phyloP scores from a whole-genome alignment of 37 sponge, comb jelly and placozoan species.

The Haliclona indistincta region DNA sequence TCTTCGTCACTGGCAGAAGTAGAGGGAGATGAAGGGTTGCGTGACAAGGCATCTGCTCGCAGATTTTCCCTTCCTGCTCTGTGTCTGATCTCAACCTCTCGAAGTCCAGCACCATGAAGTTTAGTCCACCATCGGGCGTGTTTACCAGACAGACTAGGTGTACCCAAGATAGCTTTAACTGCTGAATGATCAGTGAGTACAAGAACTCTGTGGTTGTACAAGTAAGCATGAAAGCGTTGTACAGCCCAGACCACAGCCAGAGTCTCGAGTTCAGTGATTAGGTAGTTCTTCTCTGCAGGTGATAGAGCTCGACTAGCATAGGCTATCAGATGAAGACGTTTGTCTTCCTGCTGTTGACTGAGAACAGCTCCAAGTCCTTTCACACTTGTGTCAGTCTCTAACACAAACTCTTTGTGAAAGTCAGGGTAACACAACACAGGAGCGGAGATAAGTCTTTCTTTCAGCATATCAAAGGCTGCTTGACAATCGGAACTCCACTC shows the following conservation, averaged over 20 bases:
- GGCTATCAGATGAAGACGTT: conserved; percentile 32
- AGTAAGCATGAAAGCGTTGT: conserved; percentile 41
- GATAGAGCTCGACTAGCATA: conserved; percentile 42
- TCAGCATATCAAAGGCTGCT: conserved; percentile 27
- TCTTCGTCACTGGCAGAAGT: background rate
- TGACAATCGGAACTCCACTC: conserved; percentile 51
- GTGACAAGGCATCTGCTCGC: conserved; percentile 49
- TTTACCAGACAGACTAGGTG: conserved; percentile 44
- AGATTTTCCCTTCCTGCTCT: conserved; percentile 33
- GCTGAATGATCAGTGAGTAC: conserved; percentile 64
- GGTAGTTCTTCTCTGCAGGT: conserved; percentile 32
- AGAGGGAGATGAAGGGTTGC: conserved; percentile 11
- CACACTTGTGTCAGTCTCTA: conserved; percentile 57
- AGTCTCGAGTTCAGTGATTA: conserved; percentile 47
- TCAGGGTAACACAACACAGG: conserved; percentile 54
- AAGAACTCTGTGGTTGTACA: conserved; percentile 21
- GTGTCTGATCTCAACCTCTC: conserved; percentile 8
- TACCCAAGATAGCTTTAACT: conserved; percentile 47
- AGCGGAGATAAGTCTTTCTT: background rate
- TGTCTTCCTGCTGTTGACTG: conserved; percentile 35
- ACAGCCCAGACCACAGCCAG: conserved; percentile 28
- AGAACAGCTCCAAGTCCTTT: conserved; percentile 56
- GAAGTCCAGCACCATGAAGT: conserved; percentile 24
- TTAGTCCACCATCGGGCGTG: conserved; percentile 59
- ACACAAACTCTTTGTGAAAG: conserved; percentile 21